Base-by-base conservation (phyloP, 2,797 vertebrate genomes). In the Gallinago solitaria region DNA sequence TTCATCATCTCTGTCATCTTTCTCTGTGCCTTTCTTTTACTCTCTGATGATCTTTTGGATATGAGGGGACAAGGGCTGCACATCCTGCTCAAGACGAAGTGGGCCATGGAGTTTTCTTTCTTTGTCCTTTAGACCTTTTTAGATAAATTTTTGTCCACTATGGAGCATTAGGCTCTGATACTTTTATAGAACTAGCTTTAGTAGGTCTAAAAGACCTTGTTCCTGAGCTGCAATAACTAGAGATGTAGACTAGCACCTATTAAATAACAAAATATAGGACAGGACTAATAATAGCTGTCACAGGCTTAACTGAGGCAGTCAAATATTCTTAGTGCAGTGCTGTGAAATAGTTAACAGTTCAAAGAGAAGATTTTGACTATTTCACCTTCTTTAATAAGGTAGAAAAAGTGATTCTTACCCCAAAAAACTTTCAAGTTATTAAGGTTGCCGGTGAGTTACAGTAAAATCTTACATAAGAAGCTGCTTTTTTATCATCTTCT, bases 391-490 rank as follows among this genome's bases (percentile, higher is more conserved):
- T 74, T 73, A 76, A 17, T 54, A 83, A 78, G 20, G 7, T 45
- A 85, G 47, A 51, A 45, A 53, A 88, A 76, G 37, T 48, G 23
- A 81, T 33, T 84, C 48, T 64, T 32, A 37, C 2, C 3, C 35
- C 8, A 30, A 64, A 79, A 67, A 83, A 5, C 27, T 51, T 68
- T 23, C 33, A 35, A 1, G 9, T 83, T 90, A 82, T 65, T 71
- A 67, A 81, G 32, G 35, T 79, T 90, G 30, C 11, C 4, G 4
- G 43, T 77, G 48, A 79, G 63, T 82, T 93, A 56, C 71, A 80
- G 19, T 68, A 74, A 93, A 91, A 83, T 83, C 45, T 96, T 95
- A 90, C 9, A 67, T 90, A 95, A 88, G 50, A 81, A 95, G 39
- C 69, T 96, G 51, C 51, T 90, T 88, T 95, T 86, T 92, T 24